Conservation (phyloP, 2,113 vertebrate genomes). For the Nerophis lumbriciformis region DNA sequence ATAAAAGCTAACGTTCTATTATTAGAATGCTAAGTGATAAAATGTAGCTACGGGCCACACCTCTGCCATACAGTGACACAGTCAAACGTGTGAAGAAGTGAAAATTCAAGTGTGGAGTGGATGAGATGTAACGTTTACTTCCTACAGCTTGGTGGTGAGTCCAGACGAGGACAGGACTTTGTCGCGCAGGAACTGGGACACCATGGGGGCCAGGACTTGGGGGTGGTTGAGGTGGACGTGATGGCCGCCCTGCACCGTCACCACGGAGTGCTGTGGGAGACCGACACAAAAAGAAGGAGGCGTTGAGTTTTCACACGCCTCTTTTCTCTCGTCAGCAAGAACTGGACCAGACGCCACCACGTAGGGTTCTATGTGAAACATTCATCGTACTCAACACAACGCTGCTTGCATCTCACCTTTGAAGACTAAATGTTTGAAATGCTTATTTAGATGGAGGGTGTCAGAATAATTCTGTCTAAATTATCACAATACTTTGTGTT, state of each 20-base stretch:
- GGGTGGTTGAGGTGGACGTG: conserved; percentile 57
- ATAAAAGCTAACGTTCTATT: too few relatives aligned
- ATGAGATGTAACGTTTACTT: not conserved
- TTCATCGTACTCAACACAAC: conserved; percentile 3
- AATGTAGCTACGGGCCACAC: too few relatives aligned
- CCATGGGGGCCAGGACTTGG: conserved; percentile 34
- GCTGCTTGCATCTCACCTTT: conserved; percentile 13
- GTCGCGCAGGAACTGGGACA: conserved; percentile 55
- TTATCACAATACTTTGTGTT: too few relatives aligned
- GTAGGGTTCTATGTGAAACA: conserved; percentile 39
- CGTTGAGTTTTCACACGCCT: not conserved
- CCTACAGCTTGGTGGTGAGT: not conserved
- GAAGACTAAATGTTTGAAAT: too few relatives aligned
- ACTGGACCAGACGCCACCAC: conserved; percentile 27
- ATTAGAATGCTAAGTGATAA: too few relatives aligned
- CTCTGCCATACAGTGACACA: too few relatives aligned
- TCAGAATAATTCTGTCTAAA: too few relatives aligned
- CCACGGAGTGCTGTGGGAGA: conserved; percentile 38
- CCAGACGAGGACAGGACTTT: conserved; percentile 16
- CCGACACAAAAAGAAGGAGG: conserved; percentile 7
- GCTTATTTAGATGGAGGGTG: too few relatives aligned
- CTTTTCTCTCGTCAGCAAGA: conserved; percentile 8
- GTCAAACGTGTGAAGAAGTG: too few relatives aligned
- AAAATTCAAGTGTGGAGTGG: too few relatives aligned
- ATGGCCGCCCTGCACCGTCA: conserved; percentile 48